Conservation (phyloP, 2,113 vertebrate species). For the Anarhynchus alexandrinus region DNA sequence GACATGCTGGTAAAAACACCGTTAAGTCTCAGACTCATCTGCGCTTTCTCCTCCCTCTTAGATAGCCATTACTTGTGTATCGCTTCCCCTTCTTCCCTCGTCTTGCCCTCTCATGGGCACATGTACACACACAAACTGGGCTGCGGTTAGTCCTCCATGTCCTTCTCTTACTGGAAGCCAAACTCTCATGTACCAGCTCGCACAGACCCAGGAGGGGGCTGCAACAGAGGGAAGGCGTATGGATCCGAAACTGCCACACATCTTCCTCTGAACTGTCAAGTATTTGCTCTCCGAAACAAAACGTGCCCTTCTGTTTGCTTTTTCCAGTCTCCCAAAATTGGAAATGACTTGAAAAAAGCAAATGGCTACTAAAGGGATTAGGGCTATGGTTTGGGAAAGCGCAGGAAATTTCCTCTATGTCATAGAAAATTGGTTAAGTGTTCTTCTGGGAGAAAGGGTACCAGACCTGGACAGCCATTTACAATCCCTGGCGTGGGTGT, state of each 20-base stretch:
- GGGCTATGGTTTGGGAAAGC: neutral
- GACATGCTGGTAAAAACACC: neutral
- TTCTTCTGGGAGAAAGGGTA: neutral
- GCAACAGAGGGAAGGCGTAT: neutral
- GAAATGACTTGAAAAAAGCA: neutral
- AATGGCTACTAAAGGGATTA: neutral
- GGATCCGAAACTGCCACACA: neutral
- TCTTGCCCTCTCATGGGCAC: neutral
- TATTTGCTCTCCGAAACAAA: neutral
- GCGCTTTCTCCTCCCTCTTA: neutral
- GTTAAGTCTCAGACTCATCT: neutral
- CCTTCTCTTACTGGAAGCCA: neutral
- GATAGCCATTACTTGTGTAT: neutral
- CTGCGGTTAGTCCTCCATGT: neutral
- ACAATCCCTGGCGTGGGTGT: neutral
- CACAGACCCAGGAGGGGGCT: neutral
- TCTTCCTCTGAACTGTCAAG: neutral
- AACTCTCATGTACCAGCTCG: neutral
- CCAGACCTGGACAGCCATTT: neutral
- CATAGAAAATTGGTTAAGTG: neutral
- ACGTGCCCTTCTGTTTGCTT: neutral
- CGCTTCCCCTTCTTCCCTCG: fast-evolving
- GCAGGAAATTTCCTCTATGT: neutral
- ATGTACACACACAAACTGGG: fast-evolving
- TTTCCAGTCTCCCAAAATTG: neutral